Evolutionary conservation across 2,113 vertebrate genomes (phyloP), one percentile per base, ranked within the genome.

Genomic region (Hemiprocne comata): DNA sequence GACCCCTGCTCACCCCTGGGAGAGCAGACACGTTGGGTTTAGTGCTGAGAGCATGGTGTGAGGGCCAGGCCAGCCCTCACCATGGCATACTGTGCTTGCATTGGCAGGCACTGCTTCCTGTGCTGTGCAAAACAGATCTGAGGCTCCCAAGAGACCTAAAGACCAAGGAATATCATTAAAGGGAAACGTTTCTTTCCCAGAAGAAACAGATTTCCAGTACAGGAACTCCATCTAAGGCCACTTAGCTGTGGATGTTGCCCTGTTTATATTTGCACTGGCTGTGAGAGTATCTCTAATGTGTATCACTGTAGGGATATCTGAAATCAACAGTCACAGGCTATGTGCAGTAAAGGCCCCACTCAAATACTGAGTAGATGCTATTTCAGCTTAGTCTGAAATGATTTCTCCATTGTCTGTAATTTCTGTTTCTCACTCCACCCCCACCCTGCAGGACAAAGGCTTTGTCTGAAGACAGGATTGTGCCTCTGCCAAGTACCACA

Each of bases 1-100:
- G 29, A 19, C 23, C 40, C 10, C 28, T 38, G 50, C 61, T 75
- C 0, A 0, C 55, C 66, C 46, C 36, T 0, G 0, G 57, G 36
- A 42, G 65, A 71, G 57, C 82, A 34, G 33, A 33, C 81, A 75
- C 0, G 0, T 1, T 42, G 46, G 42, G 7, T 23, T 87, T 17
- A 31, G 74, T 26, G 55, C 40, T 60, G 61, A 69, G 66, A 60
- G 42, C 57, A 20, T 4, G 3, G 29, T 51, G 28, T 3, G 2
- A 1, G 64, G 74, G 53, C 34, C 81, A 80, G 73, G 50, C 40
- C 71, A 90, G 40, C 50, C 71, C 58, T 93, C 33, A 18, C 78
- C 24, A 10, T 2, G 3, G 66, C 38, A 3, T 13, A 16, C 48
- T 54, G 6, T 31, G 86, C 86, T 88, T 90, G 58, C 4, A 1